Conservation (phyloP, 2,113 vertebrate genomes). For the Sphyrna mokarran region DNA sequence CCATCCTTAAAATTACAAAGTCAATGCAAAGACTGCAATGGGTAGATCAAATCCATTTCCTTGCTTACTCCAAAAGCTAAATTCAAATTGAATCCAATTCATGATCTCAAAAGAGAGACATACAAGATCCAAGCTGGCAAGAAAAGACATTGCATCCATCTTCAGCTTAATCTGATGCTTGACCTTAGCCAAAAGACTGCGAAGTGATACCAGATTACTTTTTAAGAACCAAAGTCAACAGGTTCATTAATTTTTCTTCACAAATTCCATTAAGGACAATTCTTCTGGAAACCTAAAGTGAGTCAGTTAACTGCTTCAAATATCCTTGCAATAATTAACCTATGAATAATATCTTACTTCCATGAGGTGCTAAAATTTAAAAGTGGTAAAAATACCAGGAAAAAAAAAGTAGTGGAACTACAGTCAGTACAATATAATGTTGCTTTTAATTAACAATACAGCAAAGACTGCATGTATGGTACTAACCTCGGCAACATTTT, state of each 20-base stretch:
- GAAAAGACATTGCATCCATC: too few species aligned
- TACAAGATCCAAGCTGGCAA: too few species aligned
- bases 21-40: too few species aligned
- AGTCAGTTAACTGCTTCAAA: background rate
- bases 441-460: background rate
- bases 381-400: background rate
- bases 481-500: constrained; percentile 78
- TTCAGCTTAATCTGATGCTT: too few species aligned
- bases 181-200: too few species aligned
- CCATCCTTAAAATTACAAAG: too few species aligned
- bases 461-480: background rate
- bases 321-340: background rate
- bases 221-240: background rate
- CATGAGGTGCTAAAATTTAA: background rate
- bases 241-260: background rate
- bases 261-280: background rate
- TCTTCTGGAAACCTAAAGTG: background rate
- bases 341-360: background rate
- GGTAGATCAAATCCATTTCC: too few species aligned
- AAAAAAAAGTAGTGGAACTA: background rate
- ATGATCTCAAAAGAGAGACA: too few species aligned
- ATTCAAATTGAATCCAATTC: too few species aligned
- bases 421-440: background rate
- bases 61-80: too few species aligned
- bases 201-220: too few species aligned